A percentile compares a stretch with the other conserved stretches of the same genome.
Conservation (phyloP, 2,888 invertebrate genomes). For the Vannuccia rotundouncinata region DNA sequence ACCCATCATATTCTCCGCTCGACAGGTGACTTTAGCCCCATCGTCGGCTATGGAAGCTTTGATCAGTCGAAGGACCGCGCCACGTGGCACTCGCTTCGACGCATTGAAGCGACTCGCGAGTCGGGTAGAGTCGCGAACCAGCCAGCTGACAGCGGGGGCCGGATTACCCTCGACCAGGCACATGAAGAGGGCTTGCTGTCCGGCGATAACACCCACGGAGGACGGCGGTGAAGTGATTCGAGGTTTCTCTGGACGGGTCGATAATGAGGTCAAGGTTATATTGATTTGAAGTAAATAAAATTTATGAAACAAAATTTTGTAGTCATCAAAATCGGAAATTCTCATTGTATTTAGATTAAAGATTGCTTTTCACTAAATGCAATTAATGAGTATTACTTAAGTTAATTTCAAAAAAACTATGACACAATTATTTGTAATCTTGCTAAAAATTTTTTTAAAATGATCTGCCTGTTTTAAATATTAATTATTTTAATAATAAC, state of each 20-base stretch:
- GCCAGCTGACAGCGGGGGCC: not conserved
- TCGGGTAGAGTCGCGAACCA: not conserved
- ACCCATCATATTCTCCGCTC: conserved; percentile 15
- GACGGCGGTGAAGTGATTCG: not conserved
- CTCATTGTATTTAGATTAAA: too few species aligned
- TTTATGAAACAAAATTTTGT: too few species aligned
- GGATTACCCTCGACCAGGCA: not conserved
- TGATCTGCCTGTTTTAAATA: too few species aligned
- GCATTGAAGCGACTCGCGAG: not conserved
- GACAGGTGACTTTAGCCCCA: conserved; percentile 8
- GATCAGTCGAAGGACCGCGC: not conserved
- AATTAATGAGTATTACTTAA: too few species aligned
- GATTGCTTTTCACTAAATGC: too few species aligned
- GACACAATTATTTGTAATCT: too few species aligned
- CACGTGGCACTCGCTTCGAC: not conserved
- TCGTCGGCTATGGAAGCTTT: not conserved
- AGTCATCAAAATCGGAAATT: too few species aligned
- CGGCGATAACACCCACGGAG: not conserved
- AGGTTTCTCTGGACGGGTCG: not conserved
- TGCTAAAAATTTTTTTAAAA: too few species aligned
- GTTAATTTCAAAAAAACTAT: too few species aligned
- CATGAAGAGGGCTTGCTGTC: conserved; percentile 10
- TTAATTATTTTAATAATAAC: too few species aligned
- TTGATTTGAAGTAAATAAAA: too few species aligned
- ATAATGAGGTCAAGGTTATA: not conserved